phyloP scores from a whole-genome alignment of 2,888 invertebrate genomes.

The Dicycla oo region DNA sequence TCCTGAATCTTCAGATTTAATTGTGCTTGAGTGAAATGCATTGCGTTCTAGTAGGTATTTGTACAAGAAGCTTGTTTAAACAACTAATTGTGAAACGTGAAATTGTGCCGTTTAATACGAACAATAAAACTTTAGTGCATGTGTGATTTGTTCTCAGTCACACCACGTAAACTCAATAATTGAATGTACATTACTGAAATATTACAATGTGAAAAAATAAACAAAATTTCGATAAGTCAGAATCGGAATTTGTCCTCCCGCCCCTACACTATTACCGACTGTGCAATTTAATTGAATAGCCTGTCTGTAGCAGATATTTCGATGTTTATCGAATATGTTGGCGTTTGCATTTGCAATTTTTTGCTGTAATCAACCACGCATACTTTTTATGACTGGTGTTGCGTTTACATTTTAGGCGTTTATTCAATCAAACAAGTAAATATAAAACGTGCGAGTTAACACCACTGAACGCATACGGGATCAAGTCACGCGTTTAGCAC shows the following conservation, averaged over 20 bases:
- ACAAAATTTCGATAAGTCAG: not conserved
- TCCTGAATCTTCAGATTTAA: constrained; percentile 17
- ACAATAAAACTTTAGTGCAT: not conserved
- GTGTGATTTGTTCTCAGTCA: not conserved
- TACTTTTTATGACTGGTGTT: not conserved
- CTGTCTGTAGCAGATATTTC: constrained; percentile 21
- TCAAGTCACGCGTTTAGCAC: constrained; percentile 13
- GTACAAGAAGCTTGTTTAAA: not conserved
- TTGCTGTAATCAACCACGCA: constrained; percentile 2
- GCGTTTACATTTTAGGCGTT: constrained; percentile 2
- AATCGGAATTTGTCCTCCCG: not conserved
- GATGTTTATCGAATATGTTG: constrained; percentile 11
- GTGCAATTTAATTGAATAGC: constrained; percentile 21
- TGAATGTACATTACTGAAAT: not conserved
- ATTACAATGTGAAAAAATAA: not conserved
- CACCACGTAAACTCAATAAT: not conserved
- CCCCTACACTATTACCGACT: constrained; percentile 18
- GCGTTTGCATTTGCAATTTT: constrained; percentile 8
- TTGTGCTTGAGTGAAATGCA: constrained; percentile 3
- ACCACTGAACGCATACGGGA: constrained; percentile 22
- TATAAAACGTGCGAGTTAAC: constrained; percentile 19
- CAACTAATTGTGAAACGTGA: not conserved
- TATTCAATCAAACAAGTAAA: constrained; percentile 23
- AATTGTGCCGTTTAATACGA: not conserved
- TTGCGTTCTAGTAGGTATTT: not conserved